A percentile compares a stretch with the other conserved stretches of the same genome.
These are phyloP conservation scores for Hoplias malabaricus DNA, from an alignment of 2,113 vertebrate species.

Conservation along the genomic window DNA sequence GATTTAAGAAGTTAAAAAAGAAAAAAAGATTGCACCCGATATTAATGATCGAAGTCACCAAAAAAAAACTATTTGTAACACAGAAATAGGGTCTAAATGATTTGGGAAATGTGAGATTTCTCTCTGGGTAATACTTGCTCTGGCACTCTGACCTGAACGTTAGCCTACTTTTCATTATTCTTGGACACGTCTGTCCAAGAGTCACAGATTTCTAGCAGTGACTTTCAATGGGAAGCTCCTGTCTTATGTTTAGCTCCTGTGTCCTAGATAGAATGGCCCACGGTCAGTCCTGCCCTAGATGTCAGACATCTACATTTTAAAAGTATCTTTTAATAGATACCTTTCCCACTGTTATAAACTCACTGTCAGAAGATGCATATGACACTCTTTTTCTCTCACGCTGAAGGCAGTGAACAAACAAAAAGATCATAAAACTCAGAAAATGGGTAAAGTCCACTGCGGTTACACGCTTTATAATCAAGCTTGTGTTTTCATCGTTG, in stretches of 20 bases:
- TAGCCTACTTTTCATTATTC: conserved; percentile 6
- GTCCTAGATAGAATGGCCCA: conserved; percentile 39
- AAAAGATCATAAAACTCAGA: background rate
- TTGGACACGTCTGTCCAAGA: background rate
- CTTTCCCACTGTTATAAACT: background rate
- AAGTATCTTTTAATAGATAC: background rate
- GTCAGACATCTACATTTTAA: conserved; percentile 10
- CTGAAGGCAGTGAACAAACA: background rate
- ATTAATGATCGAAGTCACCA: background rate
- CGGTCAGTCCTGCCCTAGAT: conserved; percentile 41
- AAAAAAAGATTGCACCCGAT: background rate
- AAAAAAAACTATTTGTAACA: background rate
- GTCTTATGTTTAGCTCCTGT: conserved; percentile 38
- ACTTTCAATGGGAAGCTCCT: conserved; percentile 5
- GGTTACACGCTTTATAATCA: background rate
- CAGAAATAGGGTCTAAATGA: background rate
- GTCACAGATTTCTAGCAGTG: conserved; percentile 6
- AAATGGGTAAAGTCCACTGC: background rate
- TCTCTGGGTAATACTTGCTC: background rate
- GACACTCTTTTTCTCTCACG: background rate
- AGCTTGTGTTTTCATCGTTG: background rate
- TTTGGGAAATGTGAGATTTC: background rate
- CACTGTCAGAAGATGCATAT: background rate
- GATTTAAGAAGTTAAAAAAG: background rate
- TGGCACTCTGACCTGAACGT: conserved; percentile 3